Evolutionary conservation across 2,113 vertebrate species (phyloP).

Genomic region (Hepsetus odoe): DNA sequence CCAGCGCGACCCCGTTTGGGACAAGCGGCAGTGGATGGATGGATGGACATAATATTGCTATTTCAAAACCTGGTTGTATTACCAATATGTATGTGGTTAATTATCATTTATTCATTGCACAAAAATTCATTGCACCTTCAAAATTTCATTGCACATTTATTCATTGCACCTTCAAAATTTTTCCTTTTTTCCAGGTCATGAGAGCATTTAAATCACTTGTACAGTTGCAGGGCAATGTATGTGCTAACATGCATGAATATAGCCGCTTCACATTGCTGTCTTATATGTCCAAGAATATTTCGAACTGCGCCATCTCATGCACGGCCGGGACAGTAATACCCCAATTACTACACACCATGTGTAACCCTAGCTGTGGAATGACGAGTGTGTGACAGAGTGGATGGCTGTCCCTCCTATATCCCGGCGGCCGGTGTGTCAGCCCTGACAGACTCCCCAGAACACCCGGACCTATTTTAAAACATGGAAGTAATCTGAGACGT

Average conservation of each 20-base stretch:
- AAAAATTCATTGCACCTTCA: no score
- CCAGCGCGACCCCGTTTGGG: no score
- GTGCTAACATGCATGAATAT: slow-evolving; percentile 18
- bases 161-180: no score
- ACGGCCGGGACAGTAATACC: slow-evolving; percentile 14
- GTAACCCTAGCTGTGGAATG: slow-evolving; percentile 48
- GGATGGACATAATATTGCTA: no score
- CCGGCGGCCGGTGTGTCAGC: slow-evolving; percentile 31
- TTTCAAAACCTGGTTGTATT: no score
- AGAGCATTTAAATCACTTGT: not conserved
- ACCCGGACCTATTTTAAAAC: slow-evolving; percentile 75
- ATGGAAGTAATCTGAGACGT: slow-evolving; percentile 70
- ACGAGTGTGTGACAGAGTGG: slow-evolving; percentile 42
- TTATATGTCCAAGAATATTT: slow-evolving; percentile 15
- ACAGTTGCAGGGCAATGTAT: not conserved
- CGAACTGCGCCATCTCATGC: not conserved
- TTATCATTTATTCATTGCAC: no score
- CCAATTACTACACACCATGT: not conserved
- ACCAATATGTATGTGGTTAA: no score
- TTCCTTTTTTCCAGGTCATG: no score
- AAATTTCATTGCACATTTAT: no score
- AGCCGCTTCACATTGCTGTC: not conserved
- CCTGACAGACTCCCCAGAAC: slow-evolving; percentile 54
- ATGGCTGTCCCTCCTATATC: slow-evolving; percentile 44
- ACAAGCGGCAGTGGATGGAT: no score